A percentile compares a stretch with the other conserved stretches of the same genome.
Conservation (phyloP, 2,797 vertebrate species). For the Cacajao melanocephalus region DNA sequence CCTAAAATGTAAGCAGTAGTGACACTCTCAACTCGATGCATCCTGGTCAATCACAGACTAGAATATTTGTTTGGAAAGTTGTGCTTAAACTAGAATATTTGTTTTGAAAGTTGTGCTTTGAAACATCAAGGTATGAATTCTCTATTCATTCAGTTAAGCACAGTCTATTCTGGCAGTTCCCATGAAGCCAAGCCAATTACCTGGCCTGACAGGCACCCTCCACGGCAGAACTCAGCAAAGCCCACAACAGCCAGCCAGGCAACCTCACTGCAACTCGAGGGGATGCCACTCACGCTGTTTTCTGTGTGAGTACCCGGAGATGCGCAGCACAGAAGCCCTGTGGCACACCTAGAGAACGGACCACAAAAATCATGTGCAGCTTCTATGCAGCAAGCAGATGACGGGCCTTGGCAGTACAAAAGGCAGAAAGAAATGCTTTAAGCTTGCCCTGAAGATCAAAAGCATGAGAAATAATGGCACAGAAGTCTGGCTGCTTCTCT, state of each 20-base stretch:
- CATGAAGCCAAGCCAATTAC: background rate
- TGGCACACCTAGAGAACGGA: background rate
- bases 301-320: background rate
- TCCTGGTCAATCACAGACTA: background rate
- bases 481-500: background rate
- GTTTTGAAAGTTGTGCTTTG: background rate
- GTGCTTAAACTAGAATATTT: background rate
- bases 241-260: background rate
- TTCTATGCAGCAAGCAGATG: fast-evolving
- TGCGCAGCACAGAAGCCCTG: background rate
- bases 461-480: background rate
- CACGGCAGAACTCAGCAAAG: background rate
- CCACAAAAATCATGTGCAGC: background rate
- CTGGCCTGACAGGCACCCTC: background rate
- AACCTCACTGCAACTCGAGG: background rate
- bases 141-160: background rate
- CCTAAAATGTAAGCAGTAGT: background rate
- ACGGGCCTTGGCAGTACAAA: background rate
- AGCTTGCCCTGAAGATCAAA: background rate
- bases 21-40: fast-evolving
- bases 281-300: background rate
- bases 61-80: background rate
- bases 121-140: background rate
- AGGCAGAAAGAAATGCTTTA: background rate
- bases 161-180: background rate